phyloP scores from a whole-genome alignment of 2,888 invertebrate species.

The Eupithecia inturbata region DNA sequence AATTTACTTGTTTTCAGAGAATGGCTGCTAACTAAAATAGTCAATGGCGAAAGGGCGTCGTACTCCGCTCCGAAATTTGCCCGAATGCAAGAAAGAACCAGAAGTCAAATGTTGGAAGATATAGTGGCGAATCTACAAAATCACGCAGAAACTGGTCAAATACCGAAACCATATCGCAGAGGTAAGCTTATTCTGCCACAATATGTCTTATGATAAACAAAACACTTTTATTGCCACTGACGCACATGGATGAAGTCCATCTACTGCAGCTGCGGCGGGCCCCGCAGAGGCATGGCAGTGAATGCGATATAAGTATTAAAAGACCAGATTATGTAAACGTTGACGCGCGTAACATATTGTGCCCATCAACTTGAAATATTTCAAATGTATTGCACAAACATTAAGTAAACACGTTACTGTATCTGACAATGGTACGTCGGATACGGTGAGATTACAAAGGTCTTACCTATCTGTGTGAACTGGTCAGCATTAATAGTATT shows the following conservation, averaged over 20 bases:
- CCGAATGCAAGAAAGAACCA: constrained; percentile 96
- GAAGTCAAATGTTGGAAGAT: constrained; percentile 97
- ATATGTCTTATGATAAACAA: background rate
- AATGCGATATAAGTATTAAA: no score
- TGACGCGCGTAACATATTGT: no score
- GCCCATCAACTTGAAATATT: no score
- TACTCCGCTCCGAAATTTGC: constrained; percentile 98
- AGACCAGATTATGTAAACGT: no score
- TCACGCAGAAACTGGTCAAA: constrained; percentile 97
- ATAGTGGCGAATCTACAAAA: constrained; percentile 96
- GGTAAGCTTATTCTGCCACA: constrained; percentile 71
- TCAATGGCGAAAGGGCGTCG: constrained; percentile 96
- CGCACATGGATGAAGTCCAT: no score
- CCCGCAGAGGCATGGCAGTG: no score
- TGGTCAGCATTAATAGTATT: no score
- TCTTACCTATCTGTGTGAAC: background rate
- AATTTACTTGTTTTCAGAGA: constrained; percentile 78
- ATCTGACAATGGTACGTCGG: no score
- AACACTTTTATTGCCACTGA: background rate
- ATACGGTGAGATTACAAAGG: background rate
- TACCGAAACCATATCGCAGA: constrained; percentile 96
- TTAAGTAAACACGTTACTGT: no score
- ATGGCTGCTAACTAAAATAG: constrained; percentile 96
- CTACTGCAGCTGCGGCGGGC: no score
- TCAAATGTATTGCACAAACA: no score